These are phyloP conservation scores for Mobula birostris DNA, from an alignment of 2,113 vertebrate genomes.

Conservation along the genomic window DNA sequence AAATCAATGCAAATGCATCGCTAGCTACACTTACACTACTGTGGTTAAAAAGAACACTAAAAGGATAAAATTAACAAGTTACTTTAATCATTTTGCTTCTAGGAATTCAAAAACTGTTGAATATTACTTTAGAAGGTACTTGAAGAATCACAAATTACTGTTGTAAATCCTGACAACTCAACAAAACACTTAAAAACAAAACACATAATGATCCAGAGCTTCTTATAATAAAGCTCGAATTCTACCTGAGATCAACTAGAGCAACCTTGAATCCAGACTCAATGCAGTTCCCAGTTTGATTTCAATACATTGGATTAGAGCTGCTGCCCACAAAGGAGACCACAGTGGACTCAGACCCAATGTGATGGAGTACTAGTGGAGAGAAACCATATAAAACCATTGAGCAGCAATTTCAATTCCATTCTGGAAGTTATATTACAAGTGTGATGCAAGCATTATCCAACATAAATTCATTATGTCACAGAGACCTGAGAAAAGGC, in stretches of 20 bases:
- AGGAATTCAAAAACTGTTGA: background rate
- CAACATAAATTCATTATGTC: background rate
- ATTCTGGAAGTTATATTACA: background rate
- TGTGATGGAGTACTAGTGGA: too few species aligned
- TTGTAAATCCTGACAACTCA: background rate
- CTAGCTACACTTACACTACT: too few species aligned
- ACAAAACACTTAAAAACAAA: too few species aligned
- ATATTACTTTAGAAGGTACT: background rate
- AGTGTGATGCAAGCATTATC: background rate
- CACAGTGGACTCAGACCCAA: too few species aligned
- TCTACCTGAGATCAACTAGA: background rate
- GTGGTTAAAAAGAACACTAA: background rate
- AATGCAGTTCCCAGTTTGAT: background rate
- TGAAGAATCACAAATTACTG: background rate
- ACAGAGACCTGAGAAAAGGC: too few species aligned
- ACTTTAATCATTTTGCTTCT: background rate
- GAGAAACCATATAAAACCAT: background rate
- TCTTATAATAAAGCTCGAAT: background rate
- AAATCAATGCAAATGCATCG: background rate
- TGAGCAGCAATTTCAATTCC: background rate
- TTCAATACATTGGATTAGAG: too few species aligned
- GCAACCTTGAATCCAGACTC: background rate
- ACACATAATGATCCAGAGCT: background rate
- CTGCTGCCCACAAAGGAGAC: too few species aligned
- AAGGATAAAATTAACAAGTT: background rate